phyloP scores from a whole-genome alignment of 2,888 invertebrate genomes.

The Alitta virens region DNA sequence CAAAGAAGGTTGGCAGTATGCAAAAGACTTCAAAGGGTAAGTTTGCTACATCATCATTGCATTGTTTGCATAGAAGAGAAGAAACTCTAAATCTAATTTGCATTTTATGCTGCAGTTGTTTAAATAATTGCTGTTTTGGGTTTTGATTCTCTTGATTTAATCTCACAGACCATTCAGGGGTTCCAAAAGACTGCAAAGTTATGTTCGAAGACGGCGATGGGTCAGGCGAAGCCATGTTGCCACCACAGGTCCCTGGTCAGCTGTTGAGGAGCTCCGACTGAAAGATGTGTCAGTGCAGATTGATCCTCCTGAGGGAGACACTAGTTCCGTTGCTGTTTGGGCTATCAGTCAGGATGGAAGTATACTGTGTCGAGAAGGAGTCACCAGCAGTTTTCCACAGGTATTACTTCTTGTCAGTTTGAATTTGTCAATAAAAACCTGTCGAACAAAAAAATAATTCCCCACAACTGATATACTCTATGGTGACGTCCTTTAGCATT shows the following conservation, averaged over 20 bases:
- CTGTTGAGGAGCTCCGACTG: conserved; percentile 81
- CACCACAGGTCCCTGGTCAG: conserved; percentile 84
- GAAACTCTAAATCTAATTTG: neutral
- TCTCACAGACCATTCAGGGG: conserved; percentile 72
- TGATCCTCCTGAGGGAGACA: conserved; percentile 49
- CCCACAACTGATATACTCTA: too few relatives aligned
- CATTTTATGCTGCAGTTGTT: neutral
- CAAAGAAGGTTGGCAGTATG: conserved; percentile 92
- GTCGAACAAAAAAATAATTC: too few relatives aligned
- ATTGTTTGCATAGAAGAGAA: neutral
- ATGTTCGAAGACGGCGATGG: conserved; percentile 82
- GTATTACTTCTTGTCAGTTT: too few relatives aligned
- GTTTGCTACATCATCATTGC: neutral
- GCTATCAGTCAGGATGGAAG: conserved; percentile 84
- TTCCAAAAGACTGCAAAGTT: conserved; percentile 82
- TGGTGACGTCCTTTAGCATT: too few relatives aligned
- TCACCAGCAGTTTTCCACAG: conserved; percentile 70
- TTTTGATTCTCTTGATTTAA: too few relatives aligned
- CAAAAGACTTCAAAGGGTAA: conserved; percentile 73
- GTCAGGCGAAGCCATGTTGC: conserved; percentile 74
- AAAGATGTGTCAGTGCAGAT: conserved; percentile 75
- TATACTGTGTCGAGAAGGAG: conserved; percentile 77
- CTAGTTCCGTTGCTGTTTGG: conserved; percentile 64
- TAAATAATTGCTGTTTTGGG: neutral
- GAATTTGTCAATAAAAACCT: too few relatives aligned